Evolutionary conservation across 1,140 invertebrate genomes (phyloP).

Genomic region (Bombyx mandarina): DNA sequence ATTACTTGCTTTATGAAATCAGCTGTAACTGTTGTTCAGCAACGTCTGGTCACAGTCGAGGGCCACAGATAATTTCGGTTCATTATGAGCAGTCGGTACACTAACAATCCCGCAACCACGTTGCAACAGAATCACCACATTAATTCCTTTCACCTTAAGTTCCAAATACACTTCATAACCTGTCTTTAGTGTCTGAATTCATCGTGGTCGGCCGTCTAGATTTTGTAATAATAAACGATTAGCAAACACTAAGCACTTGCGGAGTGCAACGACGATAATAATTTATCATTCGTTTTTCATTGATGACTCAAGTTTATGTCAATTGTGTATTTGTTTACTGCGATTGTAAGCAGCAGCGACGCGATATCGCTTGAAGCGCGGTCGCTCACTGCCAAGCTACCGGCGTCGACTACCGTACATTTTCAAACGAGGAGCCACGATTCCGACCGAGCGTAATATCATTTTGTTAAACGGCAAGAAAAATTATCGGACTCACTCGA

Average conservation of each 20-base stretch:
- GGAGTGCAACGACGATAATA: too few relatives aligned
- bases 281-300: constrained; percentile 21
- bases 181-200: constrained; percentile 43
- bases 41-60: too few relatives aligned
- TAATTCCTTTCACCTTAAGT: constrained; percentile 57
- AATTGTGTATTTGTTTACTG: constrained; percentile 50
- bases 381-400: constrained; percentile 12
- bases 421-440: constrained; percentile 16
- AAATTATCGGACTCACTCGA: constrained; percentile 28
- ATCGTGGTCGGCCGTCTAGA: constrained; percentile 41
- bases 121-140: constrained; percentile 30
- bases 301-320: constrained; percentile 40
- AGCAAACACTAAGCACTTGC: too few relatives aligned
- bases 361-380: constrained; percentile 13
- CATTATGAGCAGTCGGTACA: too few relatives aligned
- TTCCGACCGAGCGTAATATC: constrained; percentile 10
- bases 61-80: too few relatives aligned
- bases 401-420: constrained; percentile 22
- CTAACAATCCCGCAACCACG: constrained; percentile 11
- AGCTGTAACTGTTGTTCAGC: too few relatives aligned
- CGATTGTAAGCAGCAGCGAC: constrained; percentile 15
- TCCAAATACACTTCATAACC: constrained; percentile 43
- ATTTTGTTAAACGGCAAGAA: constrained; percentile 27
- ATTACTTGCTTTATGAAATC: too few relatives aligned
- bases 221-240: constrained; percentile 11